phyloP scores from a whole-genome alignment of 1,140 invertebrate species.

The Tenebrio molitor region DNA sequence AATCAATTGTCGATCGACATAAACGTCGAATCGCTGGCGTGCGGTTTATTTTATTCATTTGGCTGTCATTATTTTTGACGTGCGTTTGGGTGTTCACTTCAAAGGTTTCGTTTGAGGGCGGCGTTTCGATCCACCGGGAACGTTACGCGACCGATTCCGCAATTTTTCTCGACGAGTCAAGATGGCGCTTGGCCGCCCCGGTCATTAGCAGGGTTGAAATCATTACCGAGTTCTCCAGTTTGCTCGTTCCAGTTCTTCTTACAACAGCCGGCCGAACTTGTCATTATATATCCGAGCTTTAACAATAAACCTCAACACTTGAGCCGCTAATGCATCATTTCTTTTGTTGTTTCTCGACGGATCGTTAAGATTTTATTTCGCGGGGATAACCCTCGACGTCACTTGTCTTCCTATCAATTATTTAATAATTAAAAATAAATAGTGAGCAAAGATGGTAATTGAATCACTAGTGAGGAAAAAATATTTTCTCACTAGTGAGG shows the following conservation, averaged over 20 bases:
- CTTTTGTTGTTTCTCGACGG: slow-evolving; percentile 6
- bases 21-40: background rate
- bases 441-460: too few relatives aligned
- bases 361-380: slow-evolving; percentile 28
- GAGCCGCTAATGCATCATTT: slow-evolving; percentile 30
- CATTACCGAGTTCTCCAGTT: slow-evolving; percentile 27
- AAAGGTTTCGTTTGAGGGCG: background rate
- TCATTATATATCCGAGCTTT: slow-evolving; percentile 34
- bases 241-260: slow-evolving; percentile 33
- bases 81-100: background rate
- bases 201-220: slow-evolving; percentile 37
- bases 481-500: too few relatives aligned
- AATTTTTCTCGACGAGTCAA: slow-evolving; percentile 4
- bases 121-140: background rate
- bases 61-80: slow-evolving; percentile 24
- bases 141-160: background rate
- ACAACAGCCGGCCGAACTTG: slow-evolving; percentile 30
- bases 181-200: slow-evolving; percentile 18
- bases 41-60: slow-evolving; percentile 19
- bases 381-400: background rate
- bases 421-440: too few relatives aligned
- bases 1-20: slow-evolving; percentile 9
- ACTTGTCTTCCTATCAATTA: too few relatives aligned
- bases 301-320: slow-evolving; percentile 32
- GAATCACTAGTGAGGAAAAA: too few relatives aligned